A percentile compares a stretch with the other conserved stretches of the same genome.
phyloP scores from a whole-genome alignment of 2,888 invertebrate species.

The Mythimna albipuncta region DNA sequence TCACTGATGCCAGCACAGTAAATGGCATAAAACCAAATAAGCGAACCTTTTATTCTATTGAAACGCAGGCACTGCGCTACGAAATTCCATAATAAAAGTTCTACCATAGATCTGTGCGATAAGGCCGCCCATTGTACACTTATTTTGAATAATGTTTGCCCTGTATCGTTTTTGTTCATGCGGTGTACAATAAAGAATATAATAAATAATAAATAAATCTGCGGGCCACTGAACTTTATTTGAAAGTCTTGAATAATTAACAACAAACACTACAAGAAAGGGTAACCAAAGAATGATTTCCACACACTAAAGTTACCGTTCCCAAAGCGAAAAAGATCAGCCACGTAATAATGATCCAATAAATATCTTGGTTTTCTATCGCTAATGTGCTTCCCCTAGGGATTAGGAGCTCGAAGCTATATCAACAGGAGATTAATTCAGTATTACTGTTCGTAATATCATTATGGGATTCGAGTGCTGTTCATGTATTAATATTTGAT shows the following conservation, averaged over 20 bases:
- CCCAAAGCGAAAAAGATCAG: slow-evolving; percentile 33
- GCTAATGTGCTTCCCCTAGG: slow-evolving; percentile 49
- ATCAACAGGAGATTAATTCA: slow-evolving; percentile 57
- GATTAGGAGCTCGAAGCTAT: slow-evolving; percentile 40
- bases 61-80: not conserved
- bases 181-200: too few relatives aligned
- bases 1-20: too few relatives aligned
- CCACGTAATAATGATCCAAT: slow-evolving; percentile 54
- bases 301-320: not conserved
- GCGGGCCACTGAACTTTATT: too few relatives aligned
- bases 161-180: too few relatives aligned
- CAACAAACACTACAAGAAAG: not conserved
- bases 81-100: not conserved
- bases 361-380: slow-evolving; percentile 60
- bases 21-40: too few relatives aligned
- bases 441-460: slow-evolving; percentile 54
- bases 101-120: not conserved
- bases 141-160: too few relatives aligned
- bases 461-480: slow-evolving; percentile 39
- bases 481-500: slow-evolving; percentile 51
- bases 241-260: not conserved
- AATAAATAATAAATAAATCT: too few relatives aligned
- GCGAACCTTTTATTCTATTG: not conserved
- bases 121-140: too few relatives aligned
- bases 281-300: not conserved